These are phyloP conservation scores for Ypsolopha sequella DNA, from an alignment of 2,888 invertebrate species.

Conservation along the genomic window DNA sequence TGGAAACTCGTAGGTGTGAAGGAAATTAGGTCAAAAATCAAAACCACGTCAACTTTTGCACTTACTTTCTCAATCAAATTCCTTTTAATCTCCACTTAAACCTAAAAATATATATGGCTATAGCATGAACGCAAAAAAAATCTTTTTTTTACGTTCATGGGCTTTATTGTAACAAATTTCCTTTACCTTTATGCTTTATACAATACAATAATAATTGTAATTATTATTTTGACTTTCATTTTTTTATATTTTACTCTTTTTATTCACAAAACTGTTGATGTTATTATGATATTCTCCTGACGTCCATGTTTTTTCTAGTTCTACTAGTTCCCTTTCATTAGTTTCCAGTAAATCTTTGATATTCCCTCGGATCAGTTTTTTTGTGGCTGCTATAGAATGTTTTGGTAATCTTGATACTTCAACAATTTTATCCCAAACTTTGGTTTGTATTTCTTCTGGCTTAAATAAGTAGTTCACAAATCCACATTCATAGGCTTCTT, in stretches of 20 bases:
- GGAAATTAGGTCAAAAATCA: no score
- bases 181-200: no score
- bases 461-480: constrained; percentile 86
- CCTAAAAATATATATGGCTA: no score
- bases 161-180: no score
- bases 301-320: constrained; percentile 73
- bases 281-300: constrained; percentile 71
- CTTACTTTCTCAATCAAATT: no score
- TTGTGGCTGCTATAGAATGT: constrained; percentile 75
- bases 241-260: constrained; percentile 24
- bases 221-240: not conserved
- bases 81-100: no score
- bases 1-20: no score
- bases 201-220: no score
- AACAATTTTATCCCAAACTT: constrained; percentile 70
- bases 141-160: no score
- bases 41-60: no score
- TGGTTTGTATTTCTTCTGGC: constrained; percentile 67
- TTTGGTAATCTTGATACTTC: constrained; percentile 67
- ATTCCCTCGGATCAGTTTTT: constrained; percentile 75
- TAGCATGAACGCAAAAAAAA: no score
- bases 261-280: constrained; percentile 6
- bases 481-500: constrained; percentile 82
- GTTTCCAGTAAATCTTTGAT: constrained; percentile 74
- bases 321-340: constrained; percentile 77